Evolutionary conservation across 2,888 invertebrate species (phyloP).

Genomic region (Aproaerema taeniolella): DNA sequence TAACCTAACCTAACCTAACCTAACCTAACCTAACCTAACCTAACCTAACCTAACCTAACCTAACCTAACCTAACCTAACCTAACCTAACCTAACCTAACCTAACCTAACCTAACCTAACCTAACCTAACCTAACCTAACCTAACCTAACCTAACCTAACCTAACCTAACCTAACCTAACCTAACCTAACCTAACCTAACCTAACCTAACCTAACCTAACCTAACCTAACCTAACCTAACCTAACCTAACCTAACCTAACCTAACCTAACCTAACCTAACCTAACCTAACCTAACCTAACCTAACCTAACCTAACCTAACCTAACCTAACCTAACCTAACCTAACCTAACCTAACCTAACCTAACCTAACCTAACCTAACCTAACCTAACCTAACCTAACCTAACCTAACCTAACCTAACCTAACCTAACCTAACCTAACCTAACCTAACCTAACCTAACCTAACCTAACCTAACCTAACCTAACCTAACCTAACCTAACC

Average conservation of each 20-base stretch:
- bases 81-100: slow-evolving; percentile 10
- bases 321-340: slow-evolving; percentile 23
- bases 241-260: slow-evolving; percentile 25
- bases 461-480: slow-evolving; percentile 19
- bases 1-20: slow-evolving; percentile 14
- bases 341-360: slow-evolving; percentile 25
- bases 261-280: slow-evolving; percentile 21
- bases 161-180: slow-evolving; percentile 22
- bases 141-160: slow-evolving; percentile 7
- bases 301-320: slow-evolving; percentile 20
- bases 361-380: slow-evolving; percentile 23
- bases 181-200: slow-evolving; percentile 22
- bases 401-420: slow-evolving; percentile 20
- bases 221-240: slow-evolving; percentile 24
- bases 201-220: slow-evolving; percentile 25
- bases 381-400: slow-evolving; percentile 12
- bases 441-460: slow-evolving; percentile 20
- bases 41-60: slow-evolving; percentile 13
- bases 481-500: slow-evolving; percentile 19
- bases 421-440: slow-evolving; percentile 20
- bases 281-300: slow-evolving; percentile 23
- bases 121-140: slow-evolving; percentile 13
- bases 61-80: slow-evolving; percentile 13
- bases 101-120: slow-evolving; percentile 13
- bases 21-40: slow-evolving; percentile 11